These are phyloP conservation scores for Heteromormyrus szaboi DNA, from an alignment of 2,797 vertebrate species.

Conservation along the genomic window DNA sequence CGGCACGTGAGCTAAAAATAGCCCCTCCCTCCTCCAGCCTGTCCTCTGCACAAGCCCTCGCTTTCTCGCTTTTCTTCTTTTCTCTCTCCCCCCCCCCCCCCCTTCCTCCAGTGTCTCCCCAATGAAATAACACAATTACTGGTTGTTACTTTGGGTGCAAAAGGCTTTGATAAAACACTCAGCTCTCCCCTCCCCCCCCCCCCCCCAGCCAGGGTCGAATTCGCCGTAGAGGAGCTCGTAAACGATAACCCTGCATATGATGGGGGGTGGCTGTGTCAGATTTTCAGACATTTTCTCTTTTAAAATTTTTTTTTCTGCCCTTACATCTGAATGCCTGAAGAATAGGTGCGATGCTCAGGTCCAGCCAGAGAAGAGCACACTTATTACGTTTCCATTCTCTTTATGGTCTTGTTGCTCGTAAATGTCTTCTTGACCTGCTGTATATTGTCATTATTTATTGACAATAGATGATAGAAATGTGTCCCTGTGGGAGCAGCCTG, in stretches of 20 bases:
- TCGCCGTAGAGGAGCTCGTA: neutral
- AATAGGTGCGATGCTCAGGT: neutral
- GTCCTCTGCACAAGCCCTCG: neutral
- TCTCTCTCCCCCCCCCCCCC: neutral
- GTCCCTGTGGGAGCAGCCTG: neutral
- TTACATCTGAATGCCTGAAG: neutral
- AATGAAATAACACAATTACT: slow-evolving; percentile 40
- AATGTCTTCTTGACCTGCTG: no score
- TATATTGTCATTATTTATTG: no score
- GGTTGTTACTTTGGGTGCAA: slow-evolving; percentile 26
- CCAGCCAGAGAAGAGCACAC: neutral
- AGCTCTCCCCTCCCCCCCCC: neutral
- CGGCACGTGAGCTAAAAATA: slow-evolving; percentile 69
- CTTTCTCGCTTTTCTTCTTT: neutral
- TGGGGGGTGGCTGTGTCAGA: neutral
- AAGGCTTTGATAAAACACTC: slow-evolving; percentile 30
- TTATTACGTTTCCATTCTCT: neutral
- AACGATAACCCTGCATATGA: neutral
- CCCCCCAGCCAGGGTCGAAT: neutral
- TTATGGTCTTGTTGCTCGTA: neutral
- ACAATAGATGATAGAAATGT: neutral
- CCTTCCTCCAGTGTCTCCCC: neutral
- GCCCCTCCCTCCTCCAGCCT: slow-evolving; percentile 33
- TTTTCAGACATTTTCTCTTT: neutral
- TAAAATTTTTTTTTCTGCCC: neutral